Evolutionary conservation across 2,113 vertebrate species (phyloP).

Genomic region (Deroptyus accipitrinus): DNA sequence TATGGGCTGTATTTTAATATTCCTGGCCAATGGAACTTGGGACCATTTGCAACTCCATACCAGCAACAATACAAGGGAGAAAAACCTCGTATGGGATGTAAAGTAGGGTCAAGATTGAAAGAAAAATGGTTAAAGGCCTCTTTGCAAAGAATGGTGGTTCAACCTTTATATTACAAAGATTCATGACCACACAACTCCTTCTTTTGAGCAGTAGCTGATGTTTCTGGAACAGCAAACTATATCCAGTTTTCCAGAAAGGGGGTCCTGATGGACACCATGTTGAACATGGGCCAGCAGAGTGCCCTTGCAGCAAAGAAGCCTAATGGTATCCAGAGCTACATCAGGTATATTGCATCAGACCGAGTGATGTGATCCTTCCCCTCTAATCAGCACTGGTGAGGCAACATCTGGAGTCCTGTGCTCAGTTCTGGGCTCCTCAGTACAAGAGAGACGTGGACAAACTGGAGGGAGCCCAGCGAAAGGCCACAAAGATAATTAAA

Average conservation of each 20-base stretch:
- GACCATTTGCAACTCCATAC: background rate
- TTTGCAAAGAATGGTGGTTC: background rate
- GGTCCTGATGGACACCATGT: background rate
- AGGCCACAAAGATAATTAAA: background rate
- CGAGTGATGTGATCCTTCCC: background rate
- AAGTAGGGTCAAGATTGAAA: background rate
- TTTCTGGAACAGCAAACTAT: background rate
- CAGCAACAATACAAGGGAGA: background rate
- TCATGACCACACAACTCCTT: background rate
- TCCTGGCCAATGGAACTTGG: background rate
- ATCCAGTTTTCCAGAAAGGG: background rate
- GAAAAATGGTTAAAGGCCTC: background rate
- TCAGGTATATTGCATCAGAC: background rate
- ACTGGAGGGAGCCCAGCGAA: background rate
- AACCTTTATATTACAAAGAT: background rate
- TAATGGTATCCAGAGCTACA: background rate
- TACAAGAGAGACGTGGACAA: background rate
- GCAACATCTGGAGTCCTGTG: background rate
- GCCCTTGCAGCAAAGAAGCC: background rate
- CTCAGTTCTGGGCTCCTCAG: background rate
- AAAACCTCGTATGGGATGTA: background rate
- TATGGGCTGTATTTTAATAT: background rate
- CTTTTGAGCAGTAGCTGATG: background rate
- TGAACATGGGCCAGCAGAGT: background rate
- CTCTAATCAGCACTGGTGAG: background rate